Percentiles rank a stretch among this genome's conserved stretches.
These are phyloP conservation scores for Drosophila barbarae DNA, from an alignment of 2,888 invertebrate genomes.

Conservation along the genomic window DNA sequence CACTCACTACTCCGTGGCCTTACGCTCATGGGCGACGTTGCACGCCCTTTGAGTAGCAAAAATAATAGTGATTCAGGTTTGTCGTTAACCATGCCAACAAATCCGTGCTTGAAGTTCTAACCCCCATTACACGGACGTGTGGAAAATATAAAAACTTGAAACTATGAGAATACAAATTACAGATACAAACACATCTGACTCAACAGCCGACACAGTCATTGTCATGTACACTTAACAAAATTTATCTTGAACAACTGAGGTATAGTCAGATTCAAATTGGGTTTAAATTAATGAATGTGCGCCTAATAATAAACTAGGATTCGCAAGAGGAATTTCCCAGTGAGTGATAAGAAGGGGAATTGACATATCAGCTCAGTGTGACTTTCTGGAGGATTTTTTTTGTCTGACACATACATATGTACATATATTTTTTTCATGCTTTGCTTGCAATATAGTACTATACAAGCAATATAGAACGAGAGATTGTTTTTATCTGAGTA, in stretches of 20 bases:
- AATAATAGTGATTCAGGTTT: conserved; percentile 34
- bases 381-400: background rate
- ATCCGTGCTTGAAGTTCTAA: conserved; percentile 10
- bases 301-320: background rate
- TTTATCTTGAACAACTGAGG: background rate
- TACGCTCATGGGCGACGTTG: conserved; percentile 21
- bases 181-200: conserved; percentile 4
- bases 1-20: conserved; percentile 21
- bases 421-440: background rate
- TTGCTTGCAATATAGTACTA: background rate
- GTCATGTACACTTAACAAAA: conserved; percentile 8
- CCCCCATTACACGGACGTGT: conserved; percentile 18
- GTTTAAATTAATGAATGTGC: background rate
- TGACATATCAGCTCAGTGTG: too few relatives aligned
- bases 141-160: conserved; percentile 24
- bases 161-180: conserved; percentile 8
- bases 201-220: conserved; percentile 18
- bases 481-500: too few relatives aligned
- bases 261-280: background rate
- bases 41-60: conserved; percentile 18
- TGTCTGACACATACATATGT: background rate
- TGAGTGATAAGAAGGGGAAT: background rate
- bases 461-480: background rate
- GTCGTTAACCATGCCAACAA: conserved; percentile 19
- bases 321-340: background rate